Conservation (phyloP, 2,113 vertebrate species). For the Aegotheles bennettii region DNA sequence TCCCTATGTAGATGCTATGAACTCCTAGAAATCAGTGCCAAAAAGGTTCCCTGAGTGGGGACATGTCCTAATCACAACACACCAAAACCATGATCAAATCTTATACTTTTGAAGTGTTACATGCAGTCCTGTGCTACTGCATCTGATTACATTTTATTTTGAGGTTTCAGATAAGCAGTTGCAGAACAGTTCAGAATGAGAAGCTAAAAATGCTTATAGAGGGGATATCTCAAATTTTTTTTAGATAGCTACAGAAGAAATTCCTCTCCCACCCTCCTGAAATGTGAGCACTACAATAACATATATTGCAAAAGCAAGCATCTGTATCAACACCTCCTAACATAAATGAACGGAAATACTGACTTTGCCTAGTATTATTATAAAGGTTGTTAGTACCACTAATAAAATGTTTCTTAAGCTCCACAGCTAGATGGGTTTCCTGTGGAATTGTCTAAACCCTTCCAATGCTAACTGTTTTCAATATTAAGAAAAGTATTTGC, state of each 20-base stretch:
- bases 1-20: neutral
- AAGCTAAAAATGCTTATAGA: neutral
- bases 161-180: neutral
- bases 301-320: conserved; percentile 26
- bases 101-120: neutral
- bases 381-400: conserved; percentile 49
- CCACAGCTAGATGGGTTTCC: conserved; percentile 59
- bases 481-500: conserved; percentile 60
- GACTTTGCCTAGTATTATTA: conserved; percentile 42
- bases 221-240: neutral
- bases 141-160: neutral
- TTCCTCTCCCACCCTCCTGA: conserved; percentile 30
- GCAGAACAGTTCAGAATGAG: neutral
- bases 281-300: conserved; percentile 30
- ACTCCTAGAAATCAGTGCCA: neutral
- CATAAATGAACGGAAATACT: conserved; percentile 27
- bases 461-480: conserved; percentile 57
- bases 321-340: conserved; percentile 47
- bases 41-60: neutral
- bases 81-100: neutral
- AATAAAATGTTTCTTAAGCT: conserved; percentile 63
- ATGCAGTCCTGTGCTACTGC: neutral
- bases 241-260: conserved; percentile 23
- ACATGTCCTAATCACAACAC: accelerated
- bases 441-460: conserved; percentile 58